Evolutionary conservation across 1,140 invertebrate genomes (phyloP), one percentile per base, ranked within the genome.

Genomic region (Acromyrmex echinatior): DNA sequence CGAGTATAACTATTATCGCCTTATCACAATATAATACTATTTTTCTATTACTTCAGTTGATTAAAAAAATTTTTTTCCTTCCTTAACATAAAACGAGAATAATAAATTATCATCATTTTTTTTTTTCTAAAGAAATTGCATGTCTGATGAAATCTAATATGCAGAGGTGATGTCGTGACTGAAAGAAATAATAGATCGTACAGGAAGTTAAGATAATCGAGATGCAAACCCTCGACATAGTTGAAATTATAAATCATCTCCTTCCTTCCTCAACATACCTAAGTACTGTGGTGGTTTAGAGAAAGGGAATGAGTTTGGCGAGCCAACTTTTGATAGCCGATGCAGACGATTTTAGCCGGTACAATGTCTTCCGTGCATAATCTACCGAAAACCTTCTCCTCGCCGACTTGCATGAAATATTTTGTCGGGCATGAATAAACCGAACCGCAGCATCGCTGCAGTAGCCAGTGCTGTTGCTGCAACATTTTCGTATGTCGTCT

Each of bases 351-450:
- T 93, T 93, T 93, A 92, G 91, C 87, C 77, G 73, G 90, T 80
- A 92, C 91, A 91, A 87, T 92, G 90, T 93, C 91, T 76, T 71
- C 88, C 39, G 78, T 90, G 90, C 89, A 92, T 93, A 93, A 94
- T 93, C 89, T 92, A 88, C 73, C 73, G 89, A 85, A 89, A 91
- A 89, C 92, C 89, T 73, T 65, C 62, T 65, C 60, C 62, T 60
- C 65, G 86, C 86, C 73, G 76, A 56, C 86, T 85, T 68, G 89
- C 91, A 92, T 93, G 91, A 94, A 94, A 94, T 93, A 94, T 94
- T 94, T 93, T 90, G 86, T 77, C 82, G 51, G 49, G 88, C 92
- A 92, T 92, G 93, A 94, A 94, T 94, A 94, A 94, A 93, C 58
- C 28, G 77, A 80, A 63, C 82, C 73, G 82, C 91, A 79, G 79